These are phyloP conservation scores for Microcebus tavaratra DNA, from an alignment of 2,113 vertebrate genomes.

Conservation along the genomic window DNA sequence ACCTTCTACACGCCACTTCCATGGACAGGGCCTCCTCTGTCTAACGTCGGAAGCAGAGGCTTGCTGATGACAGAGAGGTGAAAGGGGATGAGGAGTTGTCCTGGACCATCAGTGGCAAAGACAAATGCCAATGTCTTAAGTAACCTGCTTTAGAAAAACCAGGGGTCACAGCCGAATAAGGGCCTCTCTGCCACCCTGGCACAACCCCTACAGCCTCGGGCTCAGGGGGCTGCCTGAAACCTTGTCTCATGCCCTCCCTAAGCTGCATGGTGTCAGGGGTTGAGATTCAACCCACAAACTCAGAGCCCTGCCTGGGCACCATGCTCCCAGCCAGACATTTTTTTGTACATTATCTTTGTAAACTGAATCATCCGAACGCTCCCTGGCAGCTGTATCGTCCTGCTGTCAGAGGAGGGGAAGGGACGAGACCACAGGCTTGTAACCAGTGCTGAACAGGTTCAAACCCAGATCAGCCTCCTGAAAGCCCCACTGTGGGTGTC, in stretches of 20 bases:
- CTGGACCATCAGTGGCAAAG: background rate
- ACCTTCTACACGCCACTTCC: background rate
- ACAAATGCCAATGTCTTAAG: rapidly evolving
- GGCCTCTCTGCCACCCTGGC: rapidly evolving
- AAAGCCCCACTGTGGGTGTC: background rate
- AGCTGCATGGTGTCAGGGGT: background rate
- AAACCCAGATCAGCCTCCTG: background rate
- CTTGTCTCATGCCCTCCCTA: background rate
- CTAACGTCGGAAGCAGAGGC: background rate
- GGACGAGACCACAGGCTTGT: background rate
- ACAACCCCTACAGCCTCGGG: background rate
- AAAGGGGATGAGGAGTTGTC: background rate
- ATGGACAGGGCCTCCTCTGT: background rate
- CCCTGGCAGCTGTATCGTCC: rapidly evolving
- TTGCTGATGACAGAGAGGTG: background rate
- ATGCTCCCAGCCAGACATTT: background rate
- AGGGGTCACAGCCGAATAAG: background rate
- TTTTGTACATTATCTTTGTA: background rate
- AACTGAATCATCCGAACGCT: background rate
- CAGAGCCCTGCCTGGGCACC: background rate
- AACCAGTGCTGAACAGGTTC: too few species aligned
- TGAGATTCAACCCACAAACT: background rate
- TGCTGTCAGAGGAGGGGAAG: background rate
- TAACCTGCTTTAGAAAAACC: background rate
- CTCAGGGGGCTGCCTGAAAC: background rate